Conservation (phyloP, 1,140 invertebrate species). For the Pseudomyrmex gracilis region DNA sequence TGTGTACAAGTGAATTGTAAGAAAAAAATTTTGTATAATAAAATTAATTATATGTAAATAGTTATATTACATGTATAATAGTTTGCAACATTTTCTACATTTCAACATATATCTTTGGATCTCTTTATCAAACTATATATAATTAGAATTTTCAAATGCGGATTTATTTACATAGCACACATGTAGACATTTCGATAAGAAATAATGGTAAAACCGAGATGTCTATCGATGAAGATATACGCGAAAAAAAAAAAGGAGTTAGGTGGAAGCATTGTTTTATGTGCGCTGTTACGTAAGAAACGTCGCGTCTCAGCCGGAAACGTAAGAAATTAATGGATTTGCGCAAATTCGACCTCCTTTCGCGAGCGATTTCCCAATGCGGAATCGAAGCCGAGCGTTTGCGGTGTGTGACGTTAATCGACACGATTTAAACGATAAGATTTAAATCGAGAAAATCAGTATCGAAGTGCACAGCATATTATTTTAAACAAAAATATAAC, state of each 20-base stretch:
- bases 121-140: no score
- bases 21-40: no score
- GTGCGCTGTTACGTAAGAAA: slow-evolving; percentile 26
- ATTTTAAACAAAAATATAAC: slow-evolving; percentile 19
- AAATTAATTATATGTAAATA: no score
- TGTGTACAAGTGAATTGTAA: no score
- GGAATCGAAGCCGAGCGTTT: slow-evolving; percentile 39
- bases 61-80: no score
- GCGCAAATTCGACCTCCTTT: slow-evolving; percentile 51
- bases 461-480: not conserved
- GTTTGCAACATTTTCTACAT: no score
- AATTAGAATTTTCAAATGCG: no score
- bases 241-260: not conserved
- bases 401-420: slow-evolving; percentile 48
- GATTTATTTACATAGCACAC: no score
- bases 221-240: not conserved
- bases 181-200: not conserved
- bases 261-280: not conserved
- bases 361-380: slow-evolving; percentile 35
- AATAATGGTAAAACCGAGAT: not conserved
- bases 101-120: no score
- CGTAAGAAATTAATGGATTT: slow-evolving; percentile 44
- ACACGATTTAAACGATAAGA: slow-evolving; percentile 39
- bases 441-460: not conserved
- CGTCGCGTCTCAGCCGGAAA: slow-evolving; percentile 27